Conservation (phyloP, 2,888 invertebrate genomes). For the Plagodis dolabraria region DNA sequence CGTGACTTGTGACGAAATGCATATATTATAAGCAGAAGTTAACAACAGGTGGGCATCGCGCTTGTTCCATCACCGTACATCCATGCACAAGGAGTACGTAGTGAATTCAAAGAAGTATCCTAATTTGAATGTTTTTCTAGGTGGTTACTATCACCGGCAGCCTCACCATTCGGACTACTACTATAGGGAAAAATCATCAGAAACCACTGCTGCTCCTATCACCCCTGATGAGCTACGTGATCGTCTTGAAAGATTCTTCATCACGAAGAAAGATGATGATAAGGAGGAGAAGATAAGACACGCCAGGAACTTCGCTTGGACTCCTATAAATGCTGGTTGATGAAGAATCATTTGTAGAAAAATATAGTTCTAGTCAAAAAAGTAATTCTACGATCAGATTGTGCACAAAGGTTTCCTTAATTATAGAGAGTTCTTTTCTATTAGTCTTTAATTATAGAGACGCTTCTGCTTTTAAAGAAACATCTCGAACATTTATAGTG, state of each 20-base stretch:
- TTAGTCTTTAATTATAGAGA: too few species aligned
- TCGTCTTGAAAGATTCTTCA: slow-evolving; percentile 77
- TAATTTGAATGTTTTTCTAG: neutral
- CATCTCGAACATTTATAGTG: too few species aligned
- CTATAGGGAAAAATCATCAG: slow-evolving; percentile 68
- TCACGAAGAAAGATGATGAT: slow-evolving; percentile 69
- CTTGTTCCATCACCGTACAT: too few species aligned
- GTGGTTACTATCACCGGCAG: slow-evolving; percentile 66
- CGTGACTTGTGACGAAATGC: too few species aligned
- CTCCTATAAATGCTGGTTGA: slow-evolving; percentile 67
- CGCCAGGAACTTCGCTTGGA: slow-evolving; percentile 75
- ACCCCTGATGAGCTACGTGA: slow-evolving; percentile 82
- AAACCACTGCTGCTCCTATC: slow-evolving; percentile 71
- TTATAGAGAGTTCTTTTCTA: too few species aligned
- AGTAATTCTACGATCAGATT: too few species aligned
- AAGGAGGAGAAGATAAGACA: slow-evolving; percentile 69
- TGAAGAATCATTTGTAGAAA: slow-evolving; percentile 1
- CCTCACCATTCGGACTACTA: slow-evolving; percentile 64
- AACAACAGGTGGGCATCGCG: too few species aligned
- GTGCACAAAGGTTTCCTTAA: too few species aligned
- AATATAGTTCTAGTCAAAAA: slow-evolving; percentile 30
- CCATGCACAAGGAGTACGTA: too few species aligned
- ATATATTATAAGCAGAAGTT: too few species aligned
- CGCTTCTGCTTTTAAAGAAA: too few species aligned
- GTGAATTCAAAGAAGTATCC: neutral